phyloP scores from a whole-genome alignment of 2,888 invertebrate species.

The Sicus ferrugineus region DNA sequence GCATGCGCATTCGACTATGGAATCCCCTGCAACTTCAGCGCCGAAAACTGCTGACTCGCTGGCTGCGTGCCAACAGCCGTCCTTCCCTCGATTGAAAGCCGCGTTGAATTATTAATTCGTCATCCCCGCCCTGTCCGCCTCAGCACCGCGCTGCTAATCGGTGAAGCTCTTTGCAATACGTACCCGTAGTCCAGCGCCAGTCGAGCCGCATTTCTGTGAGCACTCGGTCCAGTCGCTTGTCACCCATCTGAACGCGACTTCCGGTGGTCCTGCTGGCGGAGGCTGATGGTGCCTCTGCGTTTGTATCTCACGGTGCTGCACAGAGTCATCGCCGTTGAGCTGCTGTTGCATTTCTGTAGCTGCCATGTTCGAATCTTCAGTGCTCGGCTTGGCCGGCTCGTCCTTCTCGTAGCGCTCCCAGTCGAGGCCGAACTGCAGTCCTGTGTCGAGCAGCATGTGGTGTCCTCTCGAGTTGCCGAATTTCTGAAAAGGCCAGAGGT shows the following conservation, averaged over 20 bases:
- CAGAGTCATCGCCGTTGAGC: constrained; percentile 35
- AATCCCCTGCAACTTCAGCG: neutral
- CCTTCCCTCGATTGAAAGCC: constrained; percentile 15
- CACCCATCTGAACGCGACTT: constrained; percentile 77
- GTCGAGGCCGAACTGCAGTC: constrained; percentile 63
- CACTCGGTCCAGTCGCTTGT: constrained; percentile 88
- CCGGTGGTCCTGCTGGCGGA: constrained; percentile 32
- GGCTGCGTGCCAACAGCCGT: neutral
- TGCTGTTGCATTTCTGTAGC: constrained; percentile 30
- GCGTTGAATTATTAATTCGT: constrained; percentile 28
- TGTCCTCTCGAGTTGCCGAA: constrained; percentile 76
- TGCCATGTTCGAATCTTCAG: constrained; percentile 36
- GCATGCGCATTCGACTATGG: constrained; percentile 18
- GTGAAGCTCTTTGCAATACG: constrained; percentile 38
- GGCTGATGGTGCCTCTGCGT: constrained; percentile 29
- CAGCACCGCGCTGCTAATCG: neutral
- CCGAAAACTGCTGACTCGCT: neutral
- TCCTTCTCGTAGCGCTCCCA: constrained; percentile 60
- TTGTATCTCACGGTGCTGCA: constrained; percentile 31
- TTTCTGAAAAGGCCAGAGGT: constrained; percentile 84
- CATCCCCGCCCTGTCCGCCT: neutral
- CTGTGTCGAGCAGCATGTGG: constrained; percentile 69
- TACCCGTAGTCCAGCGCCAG: constrained; percentile 67
- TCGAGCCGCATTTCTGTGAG: constrained; percentile 82
- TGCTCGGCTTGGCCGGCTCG: constrained; percentile 52